Base-by-base conservation (phyloP, 2,888 invertebrate genomes). In the Tupiocoris notatus region DNA sequence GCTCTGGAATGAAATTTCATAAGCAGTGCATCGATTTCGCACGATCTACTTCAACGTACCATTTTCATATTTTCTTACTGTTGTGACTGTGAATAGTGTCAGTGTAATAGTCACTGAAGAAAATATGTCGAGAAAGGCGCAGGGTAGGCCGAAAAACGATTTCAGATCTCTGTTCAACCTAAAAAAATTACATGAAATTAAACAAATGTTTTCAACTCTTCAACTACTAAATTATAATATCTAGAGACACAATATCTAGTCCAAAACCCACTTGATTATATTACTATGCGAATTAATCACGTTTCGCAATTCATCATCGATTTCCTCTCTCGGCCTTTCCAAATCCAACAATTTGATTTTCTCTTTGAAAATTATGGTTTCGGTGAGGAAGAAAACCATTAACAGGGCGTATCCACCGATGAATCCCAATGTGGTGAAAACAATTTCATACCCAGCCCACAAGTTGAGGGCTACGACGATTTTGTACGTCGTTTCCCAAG, bases 121-220 rank as follows among this genome's bases (percentile, higher is more conserved):
- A 58, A 68, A 56, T 1, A 56, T 54, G 21, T 20, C 6, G 18
- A 56, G 58, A 18, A 68, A 68, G 39, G 68, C 68, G 68, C 68
- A 68, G 16, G 20, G 68, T 0, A 68, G 23, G 3, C 68, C 68
- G n/a, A 57, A 39, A 57, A 58, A 56, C 6, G 23, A 9, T 57
- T 68, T 68, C 16, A 68, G 58, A n/a, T 68, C 68, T 17, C 9
- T 0, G 23, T 68, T 68, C 68, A 68, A 22, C 68, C 68, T 68
- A 12, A 12, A 39, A 39, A 7, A 39, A 12, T n/a, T n/a, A n/a
- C n/a, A n/a, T n/a, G n/a, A n/a, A n/a, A n/a, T n/a, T n/a, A n/a
- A n/a, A n/a, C n/a, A n/a, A n/a, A n/a, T n/a, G n/a, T n/a, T n/a
- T n/a, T n/a, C n/a, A n/a, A n/a, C n/a, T n/a, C n/a, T n/a, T n/a